These are phyloP conservation scores for Meliscaeva auricollis DNA, from an alignment of 2,888 invertebrate genomes.

Conservation along the genomic window DNA sequence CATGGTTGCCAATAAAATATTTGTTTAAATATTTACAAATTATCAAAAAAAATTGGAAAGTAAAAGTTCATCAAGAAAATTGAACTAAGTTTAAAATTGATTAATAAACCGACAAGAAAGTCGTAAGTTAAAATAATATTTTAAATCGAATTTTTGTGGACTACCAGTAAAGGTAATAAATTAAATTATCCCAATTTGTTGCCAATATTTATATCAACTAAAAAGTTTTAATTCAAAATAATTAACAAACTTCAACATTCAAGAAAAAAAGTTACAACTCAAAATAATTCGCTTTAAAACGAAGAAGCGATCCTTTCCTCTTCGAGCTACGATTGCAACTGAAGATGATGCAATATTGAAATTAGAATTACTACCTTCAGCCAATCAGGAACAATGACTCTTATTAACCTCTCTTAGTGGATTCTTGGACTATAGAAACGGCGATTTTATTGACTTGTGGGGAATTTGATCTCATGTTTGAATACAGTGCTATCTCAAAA, in stretches of 20 bases:
- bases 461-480: conserved; percentile 13
- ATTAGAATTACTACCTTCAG: conserved; percentile 4
- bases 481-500: conserved; percentile 21
- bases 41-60: conserved; percentile 30
- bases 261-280: conserved; percentile 6
- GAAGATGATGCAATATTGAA: too few relatives aligned
- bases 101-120: too few relatives aligned
- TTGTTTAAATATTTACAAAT: too few relatives aligned
- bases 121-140: too few relatives aligned
- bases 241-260: conserved; percentile 13
- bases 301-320: conserved; percentile 3
- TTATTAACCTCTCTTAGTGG: neutral
- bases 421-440: conserved; percentile 7
- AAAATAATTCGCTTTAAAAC: conserved; percentile 3
- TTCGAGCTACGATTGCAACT: too few relatives aligned
- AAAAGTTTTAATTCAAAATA: conserved; percentile 23
- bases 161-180: conserved; percentile 32
- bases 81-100: conserved; percentile 36
- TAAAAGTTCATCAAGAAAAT: conserved; percentile 41
- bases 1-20: conserved; percentile 18
- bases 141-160: conserved; percentile 35
- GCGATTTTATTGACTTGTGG: conserved; percentile 7
- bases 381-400: conserved; percentile 14
- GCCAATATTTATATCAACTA: conserved; percentile 24
- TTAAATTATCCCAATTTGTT: conserved; percentile 27